These are phyloP conservation scores for Spermophilus dauricus DNA, from an alignment of 2,113 vertebrate genomes.

Conservation along the genomic window DNA sequence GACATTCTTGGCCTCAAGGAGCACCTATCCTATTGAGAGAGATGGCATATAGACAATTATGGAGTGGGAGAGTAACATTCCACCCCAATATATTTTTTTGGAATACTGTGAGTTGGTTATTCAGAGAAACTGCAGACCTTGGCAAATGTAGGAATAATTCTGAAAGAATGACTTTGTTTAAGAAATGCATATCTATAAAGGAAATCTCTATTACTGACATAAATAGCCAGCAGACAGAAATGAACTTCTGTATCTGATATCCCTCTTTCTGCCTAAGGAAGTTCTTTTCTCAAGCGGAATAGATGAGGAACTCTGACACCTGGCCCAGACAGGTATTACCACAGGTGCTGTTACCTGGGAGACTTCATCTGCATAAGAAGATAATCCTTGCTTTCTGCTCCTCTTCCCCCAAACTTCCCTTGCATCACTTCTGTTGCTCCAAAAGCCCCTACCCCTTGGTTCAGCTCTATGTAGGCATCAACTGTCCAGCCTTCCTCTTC, in stretches of 20 bases:
- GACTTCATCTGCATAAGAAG: neutral
- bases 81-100: neutral
- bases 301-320: neutral
- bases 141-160: neutral
- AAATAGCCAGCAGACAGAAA: neutral
- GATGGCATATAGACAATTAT: no score
- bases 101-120: neutral
- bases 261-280: neutral
- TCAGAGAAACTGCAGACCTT: neutral
- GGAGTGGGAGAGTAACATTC: neutral
- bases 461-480: neutral
- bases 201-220: neutral
- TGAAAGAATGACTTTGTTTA: neutral
- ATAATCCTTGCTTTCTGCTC: neutral
- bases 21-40: neutral
- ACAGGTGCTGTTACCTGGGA: neutral
- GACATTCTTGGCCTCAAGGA: neutral
- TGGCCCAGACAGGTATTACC: neutral
- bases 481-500: neutral
- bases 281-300: neutral
- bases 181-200: neutral
- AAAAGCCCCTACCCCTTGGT: no score
- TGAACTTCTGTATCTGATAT: neutral
- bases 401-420: neutral
- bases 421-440: no score